Percentiles rank a stretch among this genome's conserved stretches.
Evolutionary conservation across 2,113 vertebrate genomes (phyloP).

Genomic region (Aythya baeri): DNA sequence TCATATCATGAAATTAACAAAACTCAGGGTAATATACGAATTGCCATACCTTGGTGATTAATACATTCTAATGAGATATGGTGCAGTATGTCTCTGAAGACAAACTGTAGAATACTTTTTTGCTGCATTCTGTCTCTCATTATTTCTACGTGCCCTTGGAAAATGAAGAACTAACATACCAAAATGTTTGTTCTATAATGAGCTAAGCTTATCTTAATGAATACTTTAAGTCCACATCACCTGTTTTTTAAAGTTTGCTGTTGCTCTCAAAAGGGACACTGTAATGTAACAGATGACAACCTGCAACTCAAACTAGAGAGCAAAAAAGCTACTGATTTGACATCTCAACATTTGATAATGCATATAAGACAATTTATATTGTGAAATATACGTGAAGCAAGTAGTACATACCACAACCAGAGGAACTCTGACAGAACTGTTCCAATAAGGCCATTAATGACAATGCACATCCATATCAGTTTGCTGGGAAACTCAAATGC

Average conservation of each 20-base stretch:
- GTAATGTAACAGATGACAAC: too few relatives aligned
- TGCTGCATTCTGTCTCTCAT: neutral
- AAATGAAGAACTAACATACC: too few relatives aligned
- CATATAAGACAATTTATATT: neutral
- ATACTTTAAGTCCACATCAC: too few relatives aligned
- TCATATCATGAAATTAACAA: neutral
- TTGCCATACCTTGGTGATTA: neutral
- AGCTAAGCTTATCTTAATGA: too few relatives aligned
- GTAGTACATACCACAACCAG: slow-evolving; percentile 90
- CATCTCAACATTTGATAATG: neutral
- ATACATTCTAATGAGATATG: neutral
- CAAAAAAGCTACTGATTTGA: too few relatives aligned
- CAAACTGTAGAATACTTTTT: neutral
- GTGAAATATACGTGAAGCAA: neutral
- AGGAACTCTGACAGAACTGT: slow-evolving; percentile 97
- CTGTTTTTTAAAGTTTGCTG: too few relatives aligned
- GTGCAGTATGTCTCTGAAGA: neutral
- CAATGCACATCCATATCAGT: slow-evolving; percentile 92
- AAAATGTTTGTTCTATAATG: too few relatives aligned
- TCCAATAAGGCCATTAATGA: slow-evolving; percentile 95
- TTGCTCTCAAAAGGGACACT: too few relatives aligned
- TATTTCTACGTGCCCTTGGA: too few relatives aligned
- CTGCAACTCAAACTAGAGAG: too few relatives aligned
- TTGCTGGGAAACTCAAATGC: slow-evolving; percentile 93
- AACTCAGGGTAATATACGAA: neutral